A percentile compares a stretch with the other conserved stretches of the same genome.
Evolutionary conservation across 23 tunicate genomes (phyloP).

Genomic region (Trididemnum clinides): DNA sequence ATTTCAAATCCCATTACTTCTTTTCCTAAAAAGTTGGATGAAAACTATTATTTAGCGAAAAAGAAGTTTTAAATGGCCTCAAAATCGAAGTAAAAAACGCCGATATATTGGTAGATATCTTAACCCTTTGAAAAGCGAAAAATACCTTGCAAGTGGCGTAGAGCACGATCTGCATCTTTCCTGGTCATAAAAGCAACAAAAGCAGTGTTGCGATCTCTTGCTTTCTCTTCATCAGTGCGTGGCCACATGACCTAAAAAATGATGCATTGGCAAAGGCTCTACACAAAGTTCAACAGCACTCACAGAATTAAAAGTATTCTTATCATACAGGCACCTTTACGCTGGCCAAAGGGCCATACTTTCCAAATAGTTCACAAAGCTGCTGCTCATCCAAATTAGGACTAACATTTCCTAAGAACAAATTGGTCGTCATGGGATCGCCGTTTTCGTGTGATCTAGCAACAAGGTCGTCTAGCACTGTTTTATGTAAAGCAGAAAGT

Average conservation of each 20-base stretch:
- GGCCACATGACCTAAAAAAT: constrained; percentile 95
- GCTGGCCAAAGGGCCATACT: constrained; percentile 96
- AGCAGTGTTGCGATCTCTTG: constrained; percentile 87
- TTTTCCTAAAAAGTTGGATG: constrained; percentile 41
- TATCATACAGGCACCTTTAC: constrained; percentile 65
- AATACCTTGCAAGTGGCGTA: constrained; percentile 88
- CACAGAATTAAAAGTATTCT: background rate
- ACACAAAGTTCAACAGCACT: background rate
- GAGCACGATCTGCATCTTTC: constrained; percentile 91
- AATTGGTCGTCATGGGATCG: constrained; percentile 91
- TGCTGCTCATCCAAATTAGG: constrained; percentile 90
- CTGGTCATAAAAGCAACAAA: constrained; percentile 98
- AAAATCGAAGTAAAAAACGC: no score
- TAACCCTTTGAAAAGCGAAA: no score
- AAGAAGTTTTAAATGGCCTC: no score
- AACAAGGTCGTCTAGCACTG: constrained; percentile 92
- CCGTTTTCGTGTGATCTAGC: constrained; percentile 84
- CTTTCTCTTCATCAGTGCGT: constrained; percentile 87
- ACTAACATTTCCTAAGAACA: constrained; percentile 94
- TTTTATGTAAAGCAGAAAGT: constrained; percentile 31
- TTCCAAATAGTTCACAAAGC: constrained; percentile 89
- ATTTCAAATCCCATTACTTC: constrained; percentile 81
- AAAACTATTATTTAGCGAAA: no score
- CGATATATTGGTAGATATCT: no score
- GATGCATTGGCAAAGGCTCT: background rate